These are phyloP conservation scores for Rousettus madagascariensis DNA, from an alignment of 2,797 vertebrate genomes.

Conservation along the genomic window DNA sequence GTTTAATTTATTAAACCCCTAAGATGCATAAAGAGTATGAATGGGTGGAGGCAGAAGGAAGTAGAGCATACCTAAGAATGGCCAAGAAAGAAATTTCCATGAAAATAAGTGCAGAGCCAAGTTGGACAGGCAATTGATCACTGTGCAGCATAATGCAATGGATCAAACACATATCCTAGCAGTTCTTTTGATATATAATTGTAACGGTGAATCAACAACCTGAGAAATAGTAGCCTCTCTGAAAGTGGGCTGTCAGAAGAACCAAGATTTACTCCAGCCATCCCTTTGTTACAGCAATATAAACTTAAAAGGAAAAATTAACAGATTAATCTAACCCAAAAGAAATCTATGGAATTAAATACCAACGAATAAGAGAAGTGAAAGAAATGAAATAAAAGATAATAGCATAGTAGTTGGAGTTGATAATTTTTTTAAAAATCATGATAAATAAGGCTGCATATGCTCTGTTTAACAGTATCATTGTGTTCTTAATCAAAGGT, in stretches of 20 bases:
- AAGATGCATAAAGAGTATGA: constrained; percentile 28
- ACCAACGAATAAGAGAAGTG: constrained; percentile 46
- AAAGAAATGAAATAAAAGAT: neutral
- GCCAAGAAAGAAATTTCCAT: constrained; percentile 77
- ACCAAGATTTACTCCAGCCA: constrained; percentile 10
- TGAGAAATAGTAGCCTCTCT: constrained; percentile 36
- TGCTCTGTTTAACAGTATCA: constrained; percentile 28
- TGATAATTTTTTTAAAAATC: neutral
- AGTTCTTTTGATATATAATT: constrained; percentile 63
- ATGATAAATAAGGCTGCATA: neutral
- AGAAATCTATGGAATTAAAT: constrained; percentile 33
- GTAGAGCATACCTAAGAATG: constrained; percentile 66
- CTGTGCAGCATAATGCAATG: constrained; percentile 58
- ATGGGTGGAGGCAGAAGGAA: constrained; percentile 41
- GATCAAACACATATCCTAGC: constrained; percentile 72
- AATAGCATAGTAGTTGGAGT: neutral
- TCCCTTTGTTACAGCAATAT: constrained; percentile 1
- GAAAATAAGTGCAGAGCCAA: constrained; percentile 75
- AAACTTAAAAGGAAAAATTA: constrained; percentile 63
- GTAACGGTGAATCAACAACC: constrained; percentile 58
- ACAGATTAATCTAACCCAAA: constrained; percentile 29
- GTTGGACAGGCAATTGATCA: constrained; percentile 82
- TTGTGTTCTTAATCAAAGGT: constrained; percentile 49
- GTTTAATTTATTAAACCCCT: constrained; percentile 72
- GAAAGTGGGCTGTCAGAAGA: constrained; percentile 50